Base-by-base conservation (phyloP, 2,797 vertebrate genomes). In the Ptychobarbus kaznakovi region DNA sequence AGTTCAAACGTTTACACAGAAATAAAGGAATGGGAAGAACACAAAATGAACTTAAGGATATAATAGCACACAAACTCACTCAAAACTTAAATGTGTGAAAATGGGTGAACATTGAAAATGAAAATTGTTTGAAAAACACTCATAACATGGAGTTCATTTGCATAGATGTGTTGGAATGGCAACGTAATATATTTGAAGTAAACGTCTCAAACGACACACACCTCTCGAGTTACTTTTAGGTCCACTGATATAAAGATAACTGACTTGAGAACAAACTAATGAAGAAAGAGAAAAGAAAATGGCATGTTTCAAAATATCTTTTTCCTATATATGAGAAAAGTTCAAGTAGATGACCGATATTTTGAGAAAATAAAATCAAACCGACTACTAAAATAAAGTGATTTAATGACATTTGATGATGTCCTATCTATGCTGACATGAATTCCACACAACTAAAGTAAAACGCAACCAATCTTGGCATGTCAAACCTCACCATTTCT, bases 221-320 rank as follows among this genome's bases (percentile, higher is more conserved):
- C 56, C 77, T 63, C 22, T 11, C 1, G 13, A 15, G 32, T 81
- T 70, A 42, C 25, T 40, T 68, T 78, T 49, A 83, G 58, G 42
- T 74, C 28, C 40, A 51, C 18, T 58, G 28, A 20, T 68, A 44
- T 56, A 61, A 42, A 56, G 20, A 53, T 8, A 78, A 56, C 61
- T 22, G 68, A 78, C 25, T 44, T 58, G 16, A 32, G 25, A 90
- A 89, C 80, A 84, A 85, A 87, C 90, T 88, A 89, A 85, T 85
- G 87, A 94, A 93, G 91, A 91, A 91, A 91, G 79, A 92, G 89
- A 28, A 53, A 53, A 73, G 16, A 51, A 76, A 61, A 16, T 58
- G 25, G 40, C 35, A 69, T 42, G 22, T 40, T 69, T 68, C 61
- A 68, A 84, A 69, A 70, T 53, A 77, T 56, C 16, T n/a, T 80